Percentiles rank a stretch among this genome's conserved stretches.
Conservation (phyloP, 2,113 vertebrate species). For the Heteronetta atricapilla region DNA sequence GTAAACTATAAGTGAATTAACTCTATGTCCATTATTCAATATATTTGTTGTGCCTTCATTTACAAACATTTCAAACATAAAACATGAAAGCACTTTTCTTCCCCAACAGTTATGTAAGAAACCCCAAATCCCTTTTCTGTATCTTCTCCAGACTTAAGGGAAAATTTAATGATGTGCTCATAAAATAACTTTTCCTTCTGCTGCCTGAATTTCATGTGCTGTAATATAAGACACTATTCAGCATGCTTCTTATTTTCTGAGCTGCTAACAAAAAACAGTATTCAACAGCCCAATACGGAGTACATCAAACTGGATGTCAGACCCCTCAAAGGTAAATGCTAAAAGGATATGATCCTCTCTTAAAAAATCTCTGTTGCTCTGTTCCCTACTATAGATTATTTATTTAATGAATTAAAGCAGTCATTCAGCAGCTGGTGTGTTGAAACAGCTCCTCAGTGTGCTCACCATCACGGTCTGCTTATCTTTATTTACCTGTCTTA, state of each 20-base stretch:
- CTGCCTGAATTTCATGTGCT: background rate
- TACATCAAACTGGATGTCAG: background rate
- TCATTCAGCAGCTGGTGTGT: background rate
- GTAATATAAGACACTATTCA: background rate
- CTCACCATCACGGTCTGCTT: background rate
- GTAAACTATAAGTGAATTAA: constrained; percentile 35
- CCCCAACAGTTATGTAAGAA: background rate
- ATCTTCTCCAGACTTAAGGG: background rate
- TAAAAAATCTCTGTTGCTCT: background rate
- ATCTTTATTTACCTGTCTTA: background rate
- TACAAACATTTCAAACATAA: constrained; percentile 9
- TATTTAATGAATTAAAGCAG: background rate
- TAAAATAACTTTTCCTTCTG: background rate
- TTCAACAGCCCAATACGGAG: background rate
- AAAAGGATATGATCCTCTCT: background rate
- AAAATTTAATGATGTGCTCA: background rate
- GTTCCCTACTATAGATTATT: background rate
- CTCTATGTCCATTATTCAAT: background rate
- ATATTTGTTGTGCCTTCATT: background rate
- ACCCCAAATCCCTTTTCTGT: background rate
- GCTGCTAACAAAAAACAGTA: background rate
- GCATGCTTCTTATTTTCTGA: background rate
- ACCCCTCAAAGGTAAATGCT: background rate
- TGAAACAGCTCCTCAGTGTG: background rate
- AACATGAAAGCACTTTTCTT: background rate